Evolutionary conservation across 2,888 invertebrate genomes (phyloP), one percentile per base, ranked within the genome.

Genomic region (Pocota personata): DNA sequence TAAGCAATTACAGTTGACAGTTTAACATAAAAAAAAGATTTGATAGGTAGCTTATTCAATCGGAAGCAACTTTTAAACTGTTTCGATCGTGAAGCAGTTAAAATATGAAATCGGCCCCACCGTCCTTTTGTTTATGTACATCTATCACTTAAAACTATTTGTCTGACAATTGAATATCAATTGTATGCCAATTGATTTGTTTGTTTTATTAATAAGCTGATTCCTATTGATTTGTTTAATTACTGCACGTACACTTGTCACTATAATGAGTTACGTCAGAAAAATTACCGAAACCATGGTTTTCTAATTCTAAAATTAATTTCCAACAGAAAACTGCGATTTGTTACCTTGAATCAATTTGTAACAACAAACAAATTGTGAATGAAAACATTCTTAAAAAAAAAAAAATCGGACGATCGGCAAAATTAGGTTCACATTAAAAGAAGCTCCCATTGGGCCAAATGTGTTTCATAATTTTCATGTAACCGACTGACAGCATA

Each of bases 161-260:
- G 14, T 14, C 24, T 5, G 48, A 40, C 24, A 62, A 62, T 62
- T 46, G 40, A 16, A n/a, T 43, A 14, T 32, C 24, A 77, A 77
- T 67, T 77, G 69, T 12, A 12, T 2, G 14, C 10, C 32, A 57
- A 55, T 37, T 58, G 55, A 19, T 48, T 76, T 27, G 21, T 5
- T 40, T 12, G 27, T 66, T 57, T 46, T 55, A 55, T 67, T 12
- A 30, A 16, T 50, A 32, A 24, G 24, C 48, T 21, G 14, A 16
- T 32, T 24, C 2, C 10, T 21, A 66, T 37, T 43, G 14, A 19
- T 40, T 62, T 46, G 14, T n/a, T 16, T 50, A 40, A 30, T 50
- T 30, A 10, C 12, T 30, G 0, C 21, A 52, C 76, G 67, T 57
- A 58, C 57, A 24, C 19, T 52, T 16, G 32, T 12, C 3, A 14